A percentile compares a stretch with the other conserved stretches of the same genome.
Evolutionary conservation across 2,888 invertebrate genomes (phyloP).

Genomic region (Proisotoma minuta): DNA sequence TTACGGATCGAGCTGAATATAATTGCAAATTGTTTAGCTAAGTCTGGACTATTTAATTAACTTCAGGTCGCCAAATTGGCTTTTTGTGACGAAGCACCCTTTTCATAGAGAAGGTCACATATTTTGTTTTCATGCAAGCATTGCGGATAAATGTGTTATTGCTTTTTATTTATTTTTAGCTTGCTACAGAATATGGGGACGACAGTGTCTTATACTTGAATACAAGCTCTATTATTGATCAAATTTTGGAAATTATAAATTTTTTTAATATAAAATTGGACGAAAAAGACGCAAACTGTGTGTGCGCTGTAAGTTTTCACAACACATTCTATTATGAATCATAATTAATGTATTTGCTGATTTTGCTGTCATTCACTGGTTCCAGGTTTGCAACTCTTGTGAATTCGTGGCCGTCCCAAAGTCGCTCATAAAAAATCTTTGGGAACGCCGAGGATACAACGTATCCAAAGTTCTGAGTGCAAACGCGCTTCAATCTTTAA

Average conservation of each 20-base stretch:
- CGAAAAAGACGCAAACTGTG: slow-evolving; percentile 63
- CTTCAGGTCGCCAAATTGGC: no score
- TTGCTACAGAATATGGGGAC: no score
- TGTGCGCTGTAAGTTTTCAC: slow-evolving; percentile 69
- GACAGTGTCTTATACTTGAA: slow-evolving; percentile 62
- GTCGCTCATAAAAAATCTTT: slow-evolving; percentile 51
- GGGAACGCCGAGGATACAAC: slow-evolving; percentile 44
- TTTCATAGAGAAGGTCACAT: no score
- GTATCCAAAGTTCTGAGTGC: slow-evolving; percentile 5
- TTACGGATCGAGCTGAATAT: neutral
- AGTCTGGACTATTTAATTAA: no score
- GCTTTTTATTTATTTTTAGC: no score
- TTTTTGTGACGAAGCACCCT: no score
- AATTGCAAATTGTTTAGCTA: neutral
- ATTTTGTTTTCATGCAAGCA: no score
- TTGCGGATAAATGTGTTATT: no score
- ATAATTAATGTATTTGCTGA: neutral
- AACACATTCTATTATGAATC: no score
- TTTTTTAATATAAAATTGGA: slow-evolving; percentile 63
- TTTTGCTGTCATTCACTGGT: slow-evolving; percentile 26
- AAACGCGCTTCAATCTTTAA: neutral
- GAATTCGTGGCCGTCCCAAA: slow-evolving; percentile 53
- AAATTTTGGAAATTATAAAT: slow-evolving; percentile 62
- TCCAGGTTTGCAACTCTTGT: slow-evolving; percentile 55
- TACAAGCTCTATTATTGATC: slow-evolving; percentile 58